Base-by-base conservation (phyloP, 2,888 invertebrate species). In the Halictus ligatus region DNA sequence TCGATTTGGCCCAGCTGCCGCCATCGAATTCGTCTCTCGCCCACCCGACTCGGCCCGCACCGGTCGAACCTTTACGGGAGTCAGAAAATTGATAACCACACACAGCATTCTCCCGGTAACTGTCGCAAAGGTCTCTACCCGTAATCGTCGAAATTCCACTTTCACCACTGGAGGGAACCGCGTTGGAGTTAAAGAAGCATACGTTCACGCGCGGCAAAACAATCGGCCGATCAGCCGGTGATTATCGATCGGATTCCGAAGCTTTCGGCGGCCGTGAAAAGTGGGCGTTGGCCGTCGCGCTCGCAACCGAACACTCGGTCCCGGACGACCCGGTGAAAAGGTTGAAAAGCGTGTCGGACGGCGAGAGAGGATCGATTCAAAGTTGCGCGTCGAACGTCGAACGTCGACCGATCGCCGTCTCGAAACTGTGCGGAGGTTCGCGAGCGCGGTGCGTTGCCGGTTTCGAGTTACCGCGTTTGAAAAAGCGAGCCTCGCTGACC, bases 171-270 rank as follows among this genome's bases (percentile, higher is more conserved):
- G 35, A 35, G 35, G 5, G 35, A 0, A 35, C 35, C 35, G 35
- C 4, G 4, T 35, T 1, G 35, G 35, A 4, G 35, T 35, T 35
- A 0, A 5, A 35, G 35, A 71, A 46, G 50, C 73, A 73, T 18
- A 29, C 72, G 88, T 86, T 90, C 81, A 85, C 76, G 58, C 75
- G 76, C 75, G 58, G 80, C 78, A 80, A 80, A 90, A 90, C 85
- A 91, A 89, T 91, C 67, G 88, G 81, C 80, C 86, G 88, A 89
- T 90, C 89, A 89, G 85, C 84, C 85, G 79, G 81, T 73, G 91
- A 91, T 89, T 91, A 91, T 91, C 85, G 91, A 91, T 91, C 87
- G 86, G 78, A 89, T 91, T 86, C 80, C 73, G 67, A 78, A 80
- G 88, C 83, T 88, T 91, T 89, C 81, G 87, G 78, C 79, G 80